Evolutionary conservation across 2,113 vertebrate genomes (phyloP).

Genomic region (Istiophorus platypterus): DNA sequence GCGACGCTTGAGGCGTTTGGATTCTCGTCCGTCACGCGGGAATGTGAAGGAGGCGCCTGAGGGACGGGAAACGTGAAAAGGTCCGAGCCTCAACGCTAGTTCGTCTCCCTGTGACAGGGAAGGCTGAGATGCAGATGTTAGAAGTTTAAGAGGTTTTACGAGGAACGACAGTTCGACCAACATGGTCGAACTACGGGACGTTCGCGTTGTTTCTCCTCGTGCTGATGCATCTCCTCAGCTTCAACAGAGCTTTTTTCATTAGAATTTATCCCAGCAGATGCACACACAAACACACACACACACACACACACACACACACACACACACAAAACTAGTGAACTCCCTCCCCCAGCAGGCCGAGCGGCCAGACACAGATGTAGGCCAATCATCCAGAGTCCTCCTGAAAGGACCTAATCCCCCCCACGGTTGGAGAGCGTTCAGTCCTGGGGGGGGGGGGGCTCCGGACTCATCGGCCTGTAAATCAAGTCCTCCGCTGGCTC

Average conservation of each 20-base stretch:
- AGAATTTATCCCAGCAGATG: conserved; percentile 23
- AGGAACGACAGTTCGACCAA: no score
- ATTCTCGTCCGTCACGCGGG: no score
- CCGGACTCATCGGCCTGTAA: conserved; percentile 68
- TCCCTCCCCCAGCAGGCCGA: conserved; percentile 37
- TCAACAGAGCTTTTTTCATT: neutral
- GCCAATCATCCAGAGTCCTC: conserved; percentile 58
- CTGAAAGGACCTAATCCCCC: conserved; percentile 50
- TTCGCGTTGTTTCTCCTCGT: neutral
- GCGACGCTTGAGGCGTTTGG: no score
- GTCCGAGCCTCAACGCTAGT: no score
- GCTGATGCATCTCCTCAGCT: no score
- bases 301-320: no score
- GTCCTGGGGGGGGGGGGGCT: conserved; percentile 50
- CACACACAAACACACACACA: conserved; percentile 32
- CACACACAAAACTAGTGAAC: conserved; percentile 52
- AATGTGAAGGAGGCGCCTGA: no score
- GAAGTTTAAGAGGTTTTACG: no score
- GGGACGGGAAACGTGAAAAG: no score
- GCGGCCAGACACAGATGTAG: conserved; percentile 57
- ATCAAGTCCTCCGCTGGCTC: conserved; percentile 44
- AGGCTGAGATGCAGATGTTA: no score
- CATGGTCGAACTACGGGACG: no score
- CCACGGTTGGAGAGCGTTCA: conserved; percentile 30
- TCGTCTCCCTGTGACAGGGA: no score